Evolutionary conservation across 1,140 invertebrate species (phyloP), one percentile per base, ranked within the genome.

Genomic region (Agrypnia vestita): DNA sequence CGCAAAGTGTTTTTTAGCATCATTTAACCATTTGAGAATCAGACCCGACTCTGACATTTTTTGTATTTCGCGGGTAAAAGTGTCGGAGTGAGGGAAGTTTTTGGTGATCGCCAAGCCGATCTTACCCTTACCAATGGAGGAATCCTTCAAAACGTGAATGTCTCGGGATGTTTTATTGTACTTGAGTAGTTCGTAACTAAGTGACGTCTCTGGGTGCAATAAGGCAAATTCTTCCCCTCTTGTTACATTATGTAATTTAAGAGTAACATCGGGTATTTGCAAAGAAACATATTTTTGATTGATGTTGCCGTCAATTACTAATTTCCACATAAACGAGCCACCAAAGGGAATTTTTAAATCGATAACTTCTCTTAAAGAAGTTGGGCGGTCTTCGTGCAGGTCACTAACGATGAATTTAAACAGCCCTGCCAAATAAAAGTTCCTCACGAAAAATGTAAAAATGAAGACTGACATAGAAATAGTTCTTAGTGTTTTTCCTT

Each of bases 331-430:
- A 51, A 19, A 51, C 13, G 17, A 13, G 4, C 46, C 69, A 21
- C 69, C 69, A 53, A 21, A 53, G 8, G 46, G 46, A 7, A 72
- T 72, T 3, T 72, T 72, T 3, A 11, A 19, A 7, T 53, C 69
- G 19, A 49, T 8, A 35, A 72, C 51, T 72, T 72, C 47, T 21
- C 21, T 25, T 11, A 72, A 25, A 0, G 46, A 12, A 13, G 21
- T 46, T 10, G 47, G 47, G 25, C 17, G 69, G 7, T 19, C 4
- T 13, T 72, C 47, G 3, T 25, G 46, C 11, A 72, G 17, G 7
- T 72, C 46, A 53, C 46, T 51, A 53, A 72, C 49, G 8, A 72
- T 11, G 25, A 9, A 72, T 10, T 72, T 72, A 25, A 72, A 72
- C 0, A 72, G 19, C 13, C 13, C 8, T 13, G n/a, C 69, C 49